These are phyloP conservation scores for Polypterus bichir DNA, from an alignment of 2,113 vertebrate species.

Conservation along the genomic window DNA sequence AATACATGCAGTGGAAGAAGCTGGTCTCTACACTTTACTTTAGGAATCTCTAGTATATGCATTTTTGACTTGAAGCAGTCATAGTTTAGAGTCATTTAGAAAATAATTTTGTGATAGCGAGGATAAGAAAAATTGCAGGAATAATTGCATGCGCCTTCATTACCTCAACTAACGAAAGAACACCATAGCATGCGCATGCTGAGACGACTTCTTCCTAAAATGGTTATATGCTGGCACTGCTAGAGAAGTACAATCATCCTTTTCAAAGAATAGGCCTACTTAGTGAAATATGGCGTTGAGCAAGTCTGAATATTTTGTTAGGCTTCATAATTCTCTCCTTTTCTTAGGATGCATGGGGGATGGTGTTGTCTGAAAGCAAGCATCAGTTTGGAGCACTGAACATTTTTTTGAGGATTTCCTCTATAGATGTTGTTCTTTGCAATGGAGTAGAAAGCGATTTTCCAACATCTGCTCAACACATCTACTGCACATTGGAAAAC, in stretches of 20 bases:
- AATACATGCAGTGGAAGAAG: no score
- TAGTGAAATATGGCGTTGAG: constrained; percentile 14
- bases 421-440: constrained; percentile 37
- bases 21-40: no score
- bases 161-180: constrained; percentile 19
- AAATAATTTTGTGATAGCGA: no score
- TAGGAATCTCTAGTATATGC: no score
- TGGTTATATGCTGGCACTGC: constrained; percentile 22
- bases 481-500: constrained; percentile 20
- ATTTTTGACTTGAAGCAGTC: no score
- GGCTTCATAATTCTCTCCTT: constrained; percentile 15
- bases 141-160: neutral
- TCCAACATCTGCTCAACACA: constrained; percentile 44
- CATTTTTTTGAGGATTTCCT: constrained; percentile 31
- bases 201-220: constrained; percentile 16
- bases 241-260: constrained; percentile 18
- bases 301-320: constrained; percentile 34
- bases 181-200: constrained; percentile 4
- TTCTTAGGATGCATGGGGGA: neutral
- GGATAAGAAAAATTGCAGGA: neutral
- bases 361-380: constrained; percentile 1
- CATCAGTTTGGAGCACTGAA: constrained; percentile 18
- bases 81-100: no score
- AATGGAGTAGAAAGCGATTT: constrained; percentile 33
- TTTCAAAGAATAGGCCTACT: constrained; percentile 2